Evolutionary conservation across 2,888 invertebrate species (phyloP).

Genomic region (Eilema depressum): DNA sequence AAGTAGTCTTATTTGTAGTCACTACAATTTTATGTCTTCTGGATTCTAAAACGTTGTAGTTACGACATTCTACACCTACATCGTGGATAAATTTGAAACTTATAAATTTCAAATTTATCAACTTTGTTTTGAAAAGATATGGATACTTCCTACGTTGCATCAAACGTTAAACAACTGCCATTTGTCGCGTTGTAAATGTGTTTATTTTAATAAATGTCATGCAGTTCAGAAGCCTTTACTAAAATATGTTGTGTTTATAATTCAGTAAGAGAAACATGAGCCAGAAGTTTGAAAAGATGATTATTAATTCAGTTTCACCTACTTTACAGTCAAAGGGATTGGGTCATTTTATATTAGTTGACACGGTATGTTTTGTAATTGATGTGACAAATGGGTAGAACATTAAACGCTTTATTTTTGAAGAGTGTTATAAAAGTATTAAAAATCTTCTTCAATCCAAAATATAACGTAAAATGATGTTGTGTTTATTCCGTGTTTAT

Average conservation of each 20-base stretch:
- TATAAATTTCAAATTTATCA: slow-evolving; percentile 1
- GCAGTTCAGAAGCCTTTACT: slow-evolving; percentile 25
- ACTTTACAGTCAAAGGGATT: slow-evolving; percentile 30
- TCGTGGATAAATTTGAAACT: neutral
- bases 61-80: neutral
- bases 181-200: slow-evolving; percentile 30
- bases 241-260: slow-evolving; percentile 41
- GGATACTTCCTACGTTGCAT: slow-evolving; percentile 19
- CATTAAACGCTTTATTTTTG: neutral
- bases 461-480: neutral
- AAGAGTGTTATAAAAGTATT: neutral
- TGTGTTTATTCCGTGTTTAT: neutral
- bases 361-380: slow-evolving; percentile 21
- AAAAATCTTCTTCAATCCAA: neutral
- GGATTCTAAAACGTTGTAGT: neutral
- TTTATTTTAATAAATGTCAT: slow-evolving; percentile 41
- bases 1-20: neutral
- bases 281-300: slow-evolving; percentile 44
- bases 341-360: slow-evolving; percentile 27
- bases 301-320: slow-evolving; percentile 46
- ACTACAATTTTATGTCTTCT: neutral
- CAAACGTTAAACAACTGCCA: slow-evolving; percentile 41
- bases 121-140: neutral
- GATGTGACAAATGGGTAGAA: slow-evolving; percentile 34
- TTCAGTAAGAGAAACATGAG: slow-evolving; percentile 31